Percentiles rank a stretch among this genome's conserved stretches.
These are phyloP conservation scores for Malurus elegans DNA, from an alignment of 2,113 vertebrate genomes.

Conservation along the genomic window DNA sequence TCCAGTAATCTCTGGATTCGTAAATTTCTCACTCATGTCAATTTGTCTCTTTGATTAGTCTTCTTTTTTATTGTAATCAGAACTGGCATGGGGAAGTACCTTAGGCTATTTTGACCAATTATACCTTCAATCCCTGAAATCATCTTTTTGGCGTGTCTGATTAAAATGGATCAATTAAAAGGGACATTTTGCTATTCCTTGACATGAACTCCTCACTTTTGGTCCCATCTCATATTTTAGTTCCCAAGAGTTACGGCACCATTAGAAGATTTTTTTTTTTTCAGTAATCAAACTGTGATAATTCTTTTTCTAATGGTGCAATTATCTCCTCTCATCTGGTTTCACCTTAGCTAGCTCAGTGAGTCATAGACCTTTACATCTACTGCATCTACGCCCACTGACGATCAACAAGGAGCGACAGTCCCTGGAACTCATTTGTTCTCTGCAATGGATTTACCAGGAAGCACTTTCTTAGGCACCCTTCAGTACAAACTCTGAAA, in stretches of 20 bases:
- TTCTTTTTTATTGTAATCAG: not conserved
- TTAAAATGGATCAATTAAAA: constrained; percentile 22
- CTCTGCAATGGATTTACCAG: not conserved
- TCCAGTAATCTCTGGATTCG: not conserved
- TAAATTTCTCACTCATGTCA: not conserved
- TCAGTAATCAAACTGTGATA: constrained; percentile 37
- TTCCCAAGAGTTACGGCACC: not conserved
- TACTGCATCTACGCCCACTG: constrained; percentile 42
- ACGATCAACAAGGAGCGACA: constrained; percentile 38
- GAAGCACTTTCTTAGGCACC: not conserved
- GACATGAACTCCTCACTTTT: not conserved
- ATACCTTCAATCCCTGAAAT: not conserved
- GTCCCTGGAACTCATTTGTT: constrained; percentile 1
- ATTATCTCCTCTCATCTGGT: constrained; percentile 53
- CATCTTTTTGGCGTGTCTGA: not conserved
- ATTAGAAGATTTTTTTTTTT: not conserved
- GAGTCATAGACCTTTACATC: constrained; percentile 59
- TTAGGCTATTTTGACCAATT: not conserved
- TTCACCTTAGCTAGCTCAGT: constrained; percentile 49
- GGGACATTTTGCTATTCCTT: not conserved
- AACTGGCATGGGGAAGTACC: not conserved
- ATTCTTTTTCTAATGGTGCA: constrained; percentile 52
- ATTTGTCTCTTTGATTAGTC: not conserved
- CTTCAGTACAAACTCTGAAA: not conserved
- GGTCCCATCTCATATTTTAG: not conserved